A percentile compares a stretch with the other conserved stretches of the same genome.
These are phyloP conservation scores for Drosophila kikkawai DNA, from an alignment of 1,140 invertebrate genomes.

Conservation along the genomic window DNA sequence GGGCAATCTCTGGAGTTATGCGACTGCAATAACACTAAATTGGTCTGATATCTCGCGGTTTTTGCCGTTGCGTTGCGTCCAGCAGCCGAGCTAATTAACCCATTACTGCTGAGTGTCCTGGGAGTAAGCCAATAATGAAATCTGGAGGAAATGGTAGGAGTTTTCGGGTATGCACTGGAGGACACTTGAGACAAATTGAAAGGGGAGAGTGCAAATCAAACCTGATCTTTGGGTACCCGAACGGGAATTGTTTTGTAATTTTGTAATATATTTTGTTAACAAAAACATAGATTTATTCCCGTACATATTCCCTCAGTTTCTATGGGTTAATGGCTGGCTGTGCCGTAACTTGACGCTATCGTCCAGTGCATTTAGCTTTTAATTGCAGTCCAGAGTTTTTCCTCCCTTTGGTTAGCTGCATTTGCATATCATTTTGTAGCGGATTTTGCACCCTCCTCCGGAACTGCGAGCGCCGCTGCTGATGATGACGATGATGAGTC, in stretches of 20 bases:
- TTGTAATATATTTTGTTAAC: not conserved
- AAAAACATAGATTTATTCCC: not conserved
- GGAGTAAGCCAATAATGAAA: conserved; percentile 20
- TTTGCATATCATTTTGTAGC: conserved; percentile 77
- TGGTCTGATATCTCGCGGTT: conserved; percentile 80
- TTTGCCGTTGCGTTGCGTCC: conserved; percentile 51
- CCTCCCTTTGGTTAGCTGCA: conserved; percentile 49
- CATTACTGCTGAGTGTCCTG: conserved; percentile 35
- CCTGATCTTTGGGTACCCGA: not conserved
- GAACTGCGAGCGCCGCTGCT: not conserved
- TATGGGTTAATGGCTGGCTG: conserved; percentile 62
- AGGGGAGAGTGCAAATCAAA: not conserved
- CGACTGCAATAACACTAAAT: conserved; percentile 83
- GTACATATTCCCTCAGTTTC: not conserved
- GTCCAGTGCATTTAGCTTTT: conserved; percentile 77
- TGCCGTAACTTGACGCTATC: conserved; percentile 58
- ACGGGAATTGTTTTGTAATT: not conserved
- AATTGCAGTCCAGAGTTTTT: conserved; percentile 72
- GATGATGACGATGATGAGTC: conserved; percentile 38
- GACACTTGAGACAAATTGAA: not conserved
- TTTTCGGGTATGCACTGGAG: not conserved
- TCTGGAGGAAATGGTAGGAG: not conserved
- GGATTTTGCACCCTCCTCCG: conserved; percentile 38
- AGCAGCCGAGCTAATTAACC: conserved; percentile 60
- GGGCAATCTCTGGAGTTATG: conserved; percentile 80